Conservation (phyloP, 2,888 invertebrate genomes). For the Amphiduros pacificus region DNA sequence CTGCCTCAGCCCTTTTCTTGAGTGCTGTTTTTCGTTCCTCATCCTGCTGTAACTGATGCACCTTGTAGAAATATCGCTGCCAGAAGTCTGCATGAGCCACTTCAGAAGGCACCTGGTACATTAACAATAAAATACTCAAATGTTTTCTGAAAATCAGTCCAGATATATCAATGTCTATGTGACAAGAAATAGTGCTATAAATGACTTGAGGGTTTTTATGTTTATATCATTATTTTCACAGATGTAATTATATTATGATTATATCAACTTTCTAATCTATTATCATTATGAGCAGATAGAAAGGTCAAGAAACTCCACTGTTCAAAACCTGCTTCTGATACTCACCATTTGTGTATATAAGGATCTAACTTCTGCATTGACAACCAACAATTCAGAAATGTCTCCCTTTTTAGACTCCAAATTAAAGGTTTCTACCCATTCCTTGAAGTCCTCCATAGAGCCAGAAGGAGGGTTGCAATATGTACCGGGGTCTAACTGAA, state of each 20-base stretch:
- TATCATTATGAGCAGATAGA: too few species aligned
- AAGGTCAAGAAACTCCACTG: too few species aligned
- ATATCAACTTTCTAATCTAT: too few species aligned
- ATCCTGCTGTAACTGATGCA: constrained; percentile 76
- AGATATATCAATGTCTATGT: too few species aligned
- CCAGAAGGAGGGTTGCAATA: constrained; percentile 72
- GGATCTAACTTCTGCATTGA: constrained; percentile 66
- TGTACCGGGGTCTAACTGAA: constrained; percentile 74
- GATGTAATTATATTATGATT: too few species aligned
- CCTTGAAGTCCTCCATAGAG: constrained; percentile 64
- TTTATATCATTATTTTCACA: too few species aligned
- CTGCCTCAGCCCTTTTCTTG: constrained; percentile 63
- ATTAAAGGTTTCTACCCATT: constrained; percentile 67
- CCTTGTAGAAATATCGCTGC: constrained; percentile 69
- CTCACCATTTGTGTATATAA: constrained; percentile 74
- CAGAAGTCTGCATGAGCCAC: constrained; percentile 76
- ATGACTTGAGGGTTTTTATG: too few species aligned
- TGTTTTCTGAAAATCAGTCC: too few species aligned
- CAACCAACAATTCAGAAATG: constrained; percentile 67
- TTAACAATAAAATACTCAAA: too few species aligned
- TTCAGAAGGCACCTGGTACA: constrained; percentile 61
- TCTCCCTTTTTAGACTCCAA: constrained; percentile 63
- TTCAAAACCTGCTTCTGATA: too few species aligned
- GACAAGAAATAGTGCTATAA: too few species aligned
- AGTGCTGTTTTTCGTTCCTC: constrained; percentile 71